A percentile compares a stretch with the other conserved stretches of the same genome.
These are phyloP conservation scores for Stegophylla sp. DNA, from an alignment of 2,888 invertebrate genomes.

Conservation along the genomic window DNA sequence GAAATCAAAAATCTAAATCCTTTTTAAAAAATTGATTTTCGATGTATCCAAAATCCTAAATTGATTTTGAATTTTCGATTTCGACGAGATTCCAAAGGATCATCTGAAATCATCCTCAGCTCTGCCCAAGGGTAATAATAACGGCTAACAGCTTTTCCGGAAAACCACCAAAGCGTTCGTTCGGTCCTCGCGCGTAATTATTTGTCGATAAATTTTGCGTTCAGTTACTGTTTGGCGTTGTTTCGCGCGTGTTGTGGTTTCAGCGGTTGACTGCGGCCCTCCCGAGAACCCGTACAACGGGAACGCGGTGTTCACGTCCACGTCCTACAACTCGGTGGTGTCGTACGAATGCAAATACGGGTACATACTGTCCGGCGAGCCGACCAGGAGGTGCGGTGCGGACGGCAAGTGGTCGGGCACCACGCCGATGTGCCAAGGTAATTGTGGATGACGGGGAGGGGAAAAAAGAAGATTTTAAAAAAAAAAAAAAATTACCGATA, in stretches of 20 bases:
- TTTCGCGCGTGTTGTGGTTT: slow-evolving; percentile 68
- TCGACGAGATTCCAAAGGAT: neutral
- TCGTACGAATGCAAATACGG: slow-evolving; percentile 96
- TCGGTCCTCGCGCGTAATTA: neutral
- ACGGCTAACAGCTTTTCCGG: neutral
- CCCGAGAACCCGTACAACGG: slow-evolving; percentile 93
- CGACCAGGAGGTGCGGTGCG: slow-evolving; percentile 89
- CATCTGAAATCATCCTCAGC: neutral
- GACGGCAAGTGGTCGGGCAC: slow-evolving; percentile 94
- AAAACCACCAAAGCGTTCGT: neutral
- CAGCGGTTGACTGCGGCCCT: slow-evolving; percentile 91
- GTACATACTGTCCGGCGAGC: slow-evolving; percentile 80
- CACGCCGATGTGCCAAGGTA: slow-evolving; percentile 92
- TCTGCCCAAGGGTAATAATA: neutral
- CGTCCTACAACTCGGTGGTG: slow-evolving; percentile 93
- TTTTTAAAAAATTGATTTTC: no score
- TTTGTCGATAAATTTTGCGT: slow-evolving; percentile 22
- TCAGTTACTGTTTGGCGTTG: slow-evolving; percentile 56
- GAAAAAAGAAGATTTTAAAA: no score
- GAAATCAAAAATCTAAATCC: no score
- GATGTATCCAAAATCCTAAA: no score
- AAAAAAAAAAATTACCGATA: slow-evolving; percentile 6
- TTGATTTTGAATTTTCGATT: no score
- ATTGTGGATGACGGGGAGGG: no score
- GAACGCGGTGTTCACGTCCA: slow-evolving; percentile 88